phyloP scores from a whole-genome alignment of 2,113 vertebrate species.

The Ondatra zibethicus region DNA sequence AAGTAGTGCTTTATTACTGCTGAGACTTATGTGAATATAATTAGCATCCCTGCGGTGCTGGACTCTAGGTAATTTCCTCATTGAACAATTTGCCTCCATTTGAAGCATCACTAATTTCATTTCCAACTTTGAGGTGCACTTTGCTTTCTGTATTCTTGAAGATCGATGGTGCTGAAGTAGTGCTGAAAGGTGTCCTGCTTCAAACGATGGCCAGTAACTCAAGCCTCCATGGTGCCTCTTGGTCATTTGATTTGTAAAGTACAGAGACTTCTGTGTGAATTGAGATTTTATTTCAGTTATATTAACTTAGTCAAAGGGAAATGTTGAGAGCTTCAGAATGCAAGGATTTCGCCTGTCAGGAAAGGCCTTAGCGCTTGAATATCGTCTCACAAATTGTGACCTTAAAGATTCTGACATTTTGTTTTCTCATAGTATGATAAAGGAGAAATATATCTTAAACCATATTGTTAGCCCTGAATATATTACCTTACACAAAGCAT shows the following conservation, averaged over 20 bases:
- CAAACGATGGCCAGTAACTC: not conserved
- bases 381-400: not conserved
- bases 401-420: not conserved
- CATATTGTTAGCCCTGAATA: not conserved
- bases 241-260: conserved; percentile 37
- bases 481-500: not conserved
- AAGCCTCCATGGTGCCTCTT: not conserved
- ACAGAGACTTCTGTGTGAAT: not conserved
- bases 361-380: not conserved
- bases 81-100: conserved; percentile 53
- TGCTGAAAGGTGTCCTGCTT: conserved; percentile 29
- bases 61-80: conserved; percentile 64
- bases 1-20: conserved; percentile 39
- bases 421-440: not conserved
- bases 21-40: conserved; percentile 38
- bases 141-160: conserved; percentile 33
- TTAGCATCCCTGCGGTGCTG: conserved; percentile 55
- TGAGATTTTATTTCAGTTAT: not conserved
- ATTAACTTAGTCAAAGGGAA: not conserved
- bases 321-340: not conserved
- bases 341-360: not conserved
- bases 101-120: conserved; percentile 66
- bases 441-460: not conserved
- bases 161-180: conserved; percentile 41
- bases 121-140: conserved; percentile 59